Evolutionary conservation across 2,113 vertebrate genomes (phyloP), one percentile per base, ranked within the genome.

Genomic region (Bujurquina vittata): DNA sequence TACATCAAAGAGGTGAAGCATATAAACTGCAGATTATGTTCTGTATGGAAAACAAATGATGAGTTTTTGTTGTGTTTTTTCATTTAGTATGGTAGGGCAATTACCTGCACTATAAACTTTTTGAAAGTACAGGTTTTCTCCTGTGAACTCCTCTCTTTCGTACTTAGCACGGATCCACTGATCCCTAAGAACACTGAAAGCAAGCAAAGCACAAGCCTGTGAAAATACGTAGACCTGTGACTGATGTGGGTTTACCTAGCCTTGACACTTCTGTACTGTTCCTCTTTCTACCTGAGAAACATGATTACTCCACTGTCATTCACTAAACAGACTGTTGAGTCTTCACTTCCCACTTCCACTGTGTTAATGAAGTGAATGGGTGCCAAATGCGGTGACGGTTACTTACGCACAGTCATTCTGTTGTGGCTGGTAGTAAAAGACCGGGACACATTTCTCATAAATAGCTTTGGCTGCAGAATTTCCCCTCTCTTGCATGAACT

Each of bases 101-200:
- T 95, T 95, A 98, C 97, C 98, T 95, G 95, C 93, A 55, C 55
- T 90, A 82, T 95, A 95, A 14, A 75, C 72, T 81, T 91, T 69
- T 5, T 89, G 93, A 59, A 85, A 73, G 58, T 73, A 73, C 80
- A 85, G 85, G 75, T 82, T 94, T 69, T 95, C 94, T 58, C 94
- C 96, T 29, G 95, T 95, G 95, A 98, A 99, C 87, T 98, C 97
- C 86, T 88, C 93, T 88, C 96, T 95, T 90, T 98, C 97, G 49
- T 99, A 99, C 91, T 99, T 99, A 72, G 97, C 97, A 88, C 96
- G 96, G 88, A 98, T 98, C 98, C 98, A 98, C 11, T 99, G 97
- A 73, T 98, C 96, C 86, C 90, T 97, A 87, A 99, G 96, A 84
- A 97, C 96, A 61, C 98, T 98, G 88, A 46, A 61, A 80, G 90